Evolutionary conservation across 2,113 vertebrate species (phyloP).

Genomic region (Chitala chitala): DNA sequence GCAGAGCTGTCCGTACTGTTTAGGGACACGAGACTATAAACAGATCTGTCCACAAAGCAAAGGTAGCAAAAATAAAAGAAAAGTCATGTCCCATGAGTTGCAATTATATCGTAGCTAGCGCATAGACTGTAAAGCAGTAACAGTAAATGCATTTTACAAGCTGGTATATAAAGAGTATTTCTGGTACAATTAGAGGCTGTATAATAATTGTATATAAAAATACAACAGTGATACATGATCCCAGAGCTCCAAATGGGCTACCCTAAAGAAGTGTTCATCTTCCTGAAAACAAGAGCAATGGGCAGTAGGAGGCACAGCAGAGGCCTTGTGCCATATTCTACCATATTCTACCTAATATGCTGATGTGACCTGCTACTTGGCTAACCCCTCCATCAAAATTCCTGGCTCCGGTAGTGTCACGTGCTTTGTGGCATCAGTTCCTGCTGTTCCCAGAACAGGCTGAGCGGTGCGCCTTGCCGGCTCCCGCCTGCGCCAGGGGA

Average conservation of each 20-base stretch:
- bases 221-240: not conserved
- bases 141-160: not conserved
- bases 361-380: not conserved
- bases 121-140: not conserved
- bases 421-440: not conserved
- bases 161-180: slow-evolving; percentile 9
- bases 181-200: slow-evolving; percentile 10
- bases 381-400: not conserved
- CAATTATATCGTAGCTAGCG: not conserved
- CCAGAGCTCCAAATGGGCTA: not conserved
- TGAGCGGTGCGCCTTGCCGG: too few relatives aligned
- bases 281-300: not conserved
- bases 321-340: not conserved
- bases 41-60: slow-evolving; percentile 5
- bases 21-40: slow-evolving; percentile 8
- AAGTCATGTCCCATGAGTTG: slow-evolving; percentile 17
- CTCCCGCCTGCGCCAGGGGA: not conserved
- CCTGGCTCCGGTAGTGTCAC: not conserved
- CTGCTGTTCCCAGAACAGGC: not conserved
- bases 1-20: not conserved
- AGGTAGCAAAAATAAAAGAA: not conserved
- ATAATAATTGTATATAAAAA: not conserved
- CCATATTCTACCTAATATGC: not conserved
- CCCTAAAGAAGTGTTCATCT: not conserved
- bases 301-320: not conserved